These are phyloP conservation scores for Cosmia pyralina DNA, from an alignment of 2,888 invertebrate species.

Conservation along the genomic window DNA sequence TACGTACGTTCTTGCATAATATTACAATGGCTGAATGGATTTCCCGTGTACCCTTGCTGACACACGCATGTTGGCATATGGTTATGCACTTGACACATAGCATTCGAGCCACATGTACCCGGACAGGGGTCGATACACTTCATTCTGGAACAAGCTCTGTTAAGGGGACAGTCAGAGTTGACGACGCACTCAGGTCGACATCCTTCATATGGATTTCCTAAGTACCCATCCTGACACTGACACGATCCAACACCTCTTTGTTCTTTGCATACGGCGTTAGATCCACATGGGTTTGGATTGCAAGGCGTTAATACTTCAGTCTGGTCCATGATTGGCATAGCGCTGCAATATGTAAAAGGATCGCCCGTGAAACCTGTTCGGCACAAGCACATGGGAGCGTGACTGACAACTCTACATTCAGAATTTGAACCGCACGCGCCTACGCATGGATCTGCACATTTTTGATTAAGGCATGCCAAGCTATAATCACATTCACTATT, in stretches of 20 bases:
- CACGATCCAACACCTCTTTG: conserved; percentile 92
- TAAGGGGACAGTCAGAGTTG: conserved; percentile 93
- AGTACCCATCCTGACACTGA: conserved; percentile 91
- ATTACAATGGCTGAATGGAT: conserved; percentile 91
- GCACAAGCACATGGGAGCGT: conserved; percentile 94
- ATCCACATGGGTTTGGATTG: conserved; percentile 91
- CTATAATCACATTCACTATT: conserved; percentile 93
- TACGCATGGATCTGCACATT: conserved; percentile 94
- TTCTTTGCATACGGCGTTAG: conserved; percentile 91
- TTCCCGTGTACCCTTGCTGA: conserved; percentile 91
- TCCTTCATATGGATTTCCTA: conserved; percentile 94
- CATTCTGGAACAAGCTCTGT: conserved; percentile 93
- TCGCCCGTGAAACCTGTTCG: conserved; percentile 93
- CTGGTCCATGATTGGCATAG: conserved; percentile 77
- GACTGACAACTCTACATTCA: conserved; percentile 94
- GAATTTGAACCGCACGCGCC: conserved; percentile 93
- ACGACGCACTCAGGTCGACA: conserved; percentile 94
- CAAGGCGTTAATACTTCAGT: conserved; percentile 90
- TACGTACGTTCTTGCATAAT: conserved; percentile 85
- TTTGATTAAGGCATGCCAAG: conserved; percentile 93
- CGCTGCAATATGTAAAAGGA: conserved; percentile 92
- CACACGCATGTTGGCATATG: conserved; percentile 94
- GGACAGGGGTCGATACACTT: conserved; percentile 95
- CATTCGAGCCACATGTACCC: conserved; percentile 94
- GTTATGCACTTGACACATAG: conserved; percentile 93